Evolutionary conservation across 2,113 vertebrate species (phyloP).

Genomic region (Sturnus vulgaris): DNA sequence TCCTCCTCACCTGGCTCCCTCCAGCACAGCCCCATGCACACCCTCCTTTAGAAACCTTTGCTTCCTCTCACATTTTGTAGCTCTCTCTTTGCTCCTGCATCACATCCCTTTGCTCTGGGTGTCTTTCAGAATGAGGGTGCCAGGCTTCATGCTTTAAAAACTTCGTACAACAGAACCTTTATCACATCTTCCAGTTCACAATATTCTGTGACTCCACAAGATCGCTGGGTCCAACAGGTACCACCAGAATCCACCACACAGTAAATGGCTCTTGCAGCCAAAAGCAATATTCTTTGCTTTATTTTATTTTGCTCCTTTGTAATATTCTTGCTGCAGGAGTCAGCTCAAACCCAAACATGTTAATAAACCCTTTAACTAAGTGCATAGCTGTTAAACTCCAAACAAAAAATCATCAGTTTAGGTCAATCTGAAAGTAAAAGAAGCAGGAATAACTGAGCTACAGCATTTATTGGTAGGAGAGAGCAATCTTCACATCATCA

Average conservation of each 20-base stretch:
- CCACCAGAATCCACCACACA: neutral
- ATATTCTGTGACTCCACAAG: accelerated
- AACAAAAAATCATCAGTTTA: neutral
- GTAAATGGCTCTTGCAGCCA: neutral
- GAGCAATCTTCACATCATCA: neutral
- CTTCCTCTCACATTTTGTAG: neutral
- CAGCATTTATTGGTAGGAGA: neutral
- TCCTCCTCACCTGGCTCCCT: neutral
- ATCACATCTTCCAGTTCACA: neutral
- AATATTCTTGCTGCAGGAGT: neutral
- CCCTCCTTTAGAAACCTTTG: neutral
- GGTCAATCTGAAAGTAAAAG: neutral
- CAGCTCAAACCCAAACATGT: neutral
- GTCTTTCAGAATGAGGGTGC: neutral
- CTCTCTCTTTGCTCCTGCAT: neutral
- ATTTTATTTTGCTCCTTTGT: too few relatives aligned
- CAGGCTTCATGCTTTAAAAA: neutral
- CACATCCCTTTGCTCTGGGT: neutral
- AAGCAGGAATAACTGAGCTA: neutral
- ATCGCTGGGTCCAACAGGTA: neutral
- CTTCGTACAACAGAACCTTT: neutral
- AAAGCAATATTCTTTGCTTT: neutral
- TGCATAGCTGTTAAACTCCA: neutral
- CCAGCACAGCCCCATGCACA: neutral
- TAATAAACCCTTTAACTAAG: neutral